Evolutionary conservation across 2,888 invertebrate species (phyloP).

Genomic region (Holacanthella duospinosa): DNA sequence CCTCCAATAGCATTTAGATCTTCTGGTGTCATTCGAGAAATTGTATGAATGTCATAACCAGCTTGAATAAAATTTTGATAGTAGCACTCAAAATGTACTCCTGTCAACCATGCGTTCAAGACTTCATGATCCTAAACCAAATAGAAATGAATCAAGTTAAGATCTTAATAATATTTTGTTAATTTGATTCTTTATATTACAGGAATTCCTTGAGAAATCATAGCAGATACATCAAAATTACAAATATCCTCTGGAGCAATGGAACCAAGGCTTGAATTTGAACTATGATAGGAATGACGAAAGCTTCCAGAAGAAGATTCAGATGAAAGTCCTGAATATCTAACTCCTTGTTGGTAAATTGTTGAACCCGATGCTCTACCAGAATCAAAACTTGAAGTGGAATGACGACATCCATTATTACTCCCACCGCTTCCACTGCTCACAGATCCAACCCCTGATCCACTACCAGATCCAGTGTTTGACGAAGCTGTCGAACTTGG

Average conservation of each 20-base stretch:
- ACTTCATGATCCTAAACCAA: conserved; percentile 73
- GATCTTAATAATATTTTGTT: neutral
- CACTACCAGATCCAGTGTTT: conserved; percentile 68
- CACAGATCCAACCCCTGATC: conserved; percentile 38
- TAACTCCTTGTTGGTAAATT: conserved; percentile 34
- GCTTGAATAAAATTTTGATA: conserved; percentile 83
- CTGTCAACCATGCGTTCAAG: conserved; percentile 86
- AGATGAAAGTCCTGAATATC: conserved; percentile 37
- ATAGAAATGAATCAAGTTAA: conserved; percentile 16
- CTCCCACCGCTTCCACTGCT: conserved; percentile 35
- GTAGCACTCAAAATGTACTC: conserved; percentile 90
- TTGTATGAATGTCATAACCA: conserved; percentile 94
- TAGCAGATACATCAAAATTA: conserved; percentile 42
- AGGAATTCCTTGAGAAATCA: conserved; percentile 55
- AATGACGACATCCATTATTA: conserved; percentile 60
- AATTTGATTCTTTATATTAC: conserved; percentile 45
- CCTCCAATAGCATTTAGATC: conserved; percentile 56
- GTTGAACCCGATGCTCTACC: conserved; percentile 71
- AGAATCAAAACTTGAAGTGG: conserved; percentile 78
- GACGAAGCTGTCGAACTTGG: conserved; percentile 60
- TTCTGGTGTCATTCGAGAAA: conserved; percentile 98
- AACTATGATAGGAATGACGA: conserved; percentile 47
- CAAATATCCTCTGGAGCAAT: conserved; percentile 54
- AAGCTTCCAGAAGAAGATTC: conserved; percentile 48
- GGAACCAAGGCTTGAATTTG: conserved; percentile 43